Evolutionary conservation across 2,113 vertebrate genomes (phyloP).

Genomic region (Bucco capensis): DNA sequence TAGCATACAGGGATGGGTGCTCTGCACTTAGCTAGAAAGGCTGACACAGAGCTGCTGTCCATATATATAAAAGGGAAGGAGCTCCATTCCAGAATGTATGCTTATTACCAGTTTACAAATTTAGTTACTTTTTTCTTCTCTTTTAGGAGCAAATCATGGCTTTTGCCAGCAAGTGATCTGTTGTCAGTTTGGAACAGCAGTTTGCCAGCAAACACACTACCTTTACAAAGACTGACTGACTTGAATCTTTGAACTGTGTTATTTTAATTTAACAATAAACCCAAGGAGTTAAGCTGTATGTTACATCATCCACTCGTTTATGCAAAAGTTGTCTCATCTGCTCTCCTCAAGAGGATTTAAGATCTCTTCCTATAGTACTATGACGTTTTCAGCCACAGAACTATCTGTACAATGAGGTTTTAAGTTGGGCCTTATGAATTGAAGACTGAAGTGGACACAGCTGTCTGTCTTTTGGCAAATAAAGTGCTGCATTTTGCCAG

Average conservation of each 20-base stretch:
- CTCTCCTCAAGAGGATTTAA: not conserved
- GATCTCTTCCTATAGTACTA: not conserved
- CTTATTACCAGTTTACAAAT: not conserved
- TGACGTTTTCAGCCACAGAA: not conserved
- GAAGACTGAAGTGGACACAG: not conserved
- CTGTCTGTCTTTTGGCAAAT: not conserved
- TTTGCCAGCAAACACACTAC: not conserved
- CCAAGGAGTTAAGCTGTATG: not conserved
- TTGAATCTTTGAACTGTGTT: not conserved
- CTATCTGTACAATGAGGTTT: not conserved
- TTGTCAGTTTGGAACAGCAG: not conserved
- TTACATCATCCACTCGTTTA: not conserved
- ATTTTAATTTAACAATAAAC: conserved; percentile 43
- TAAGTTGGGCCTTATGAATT: not conserved
- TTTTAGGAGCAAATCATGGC: conserved; percentile 92
- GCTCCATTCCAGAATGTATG: not conserved
- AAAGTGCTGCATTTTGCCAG: not conserved
- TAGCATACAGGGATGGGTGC: not conserved
- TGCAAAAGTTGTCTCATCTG: not conserved
- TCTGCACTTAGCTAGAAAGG: not conserved
- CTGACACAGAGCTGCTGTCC: not conserved
- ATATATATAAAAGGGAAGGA: not conserved
- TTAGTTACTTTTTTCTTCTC: conserved; percentile 6
- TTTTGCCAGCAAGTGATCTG: conserved; percentile 89
- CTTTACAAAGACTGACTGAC: not conserved